Evolutionary conservation across 2,113 vertebrate species (phyloP).

Genomic region (Platysternon megacephalum): DNA sequence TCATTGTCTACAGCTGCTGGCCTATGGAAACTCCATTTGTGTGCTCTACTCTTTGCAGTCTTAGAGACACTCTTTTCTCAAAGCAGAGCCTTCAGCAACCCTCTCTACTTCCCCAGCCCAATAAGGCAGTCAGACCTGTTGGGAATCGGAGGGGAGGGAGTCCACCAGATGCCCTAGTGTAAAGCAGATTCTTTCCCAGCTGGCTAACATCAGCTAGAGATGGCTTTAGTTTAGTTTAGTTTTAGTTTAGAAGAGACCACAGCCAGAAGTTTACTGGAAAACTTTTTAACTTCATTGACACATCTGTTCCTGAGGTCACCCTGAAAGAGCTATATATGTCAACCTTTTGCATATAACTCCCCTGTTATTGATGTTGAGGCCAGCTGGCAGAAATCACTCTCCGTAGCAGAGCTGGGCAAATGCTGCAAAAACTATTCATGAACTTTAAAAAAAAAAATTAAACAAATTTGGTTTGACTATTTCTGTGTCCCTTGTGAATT

Average conservation of each 20-base stretch:
- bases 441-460: slow-evolving; percentile 1
- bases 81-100: neutral
- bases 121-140: neutral
- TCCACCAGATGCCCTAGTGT: neutral
- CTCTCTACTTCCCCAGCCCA: neutral
- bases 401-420: slow-evolving; percentile 29
- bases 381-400: slow-evolving; percentile 37
- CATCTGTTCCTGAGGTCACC: neutral
- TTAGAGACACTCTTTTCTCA: neutral
- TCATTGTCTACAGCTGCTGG: neutral
- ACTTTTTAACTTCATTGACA: slow-evolving; percentile 49
- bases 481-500: slow-evolving; percentile 23
- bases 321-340: slow-evolving; percentile 15
- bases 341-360: slow-evolving; percentile 43
- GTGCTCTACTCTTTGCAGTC: neutral
- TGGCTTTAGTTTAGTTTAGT: neutral
- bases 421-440: slow-evolving; percentile 20
- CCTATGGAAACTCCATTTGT: neutral
- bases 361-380: slow-evolving; percentile 26
- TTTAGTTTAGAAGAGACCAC: slow-evolving; percentile 1
- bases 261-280: slow-evolving; percentile 38
- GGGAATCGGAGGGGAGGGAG: neutral
- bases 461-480: neutral
- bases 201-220: neutral
- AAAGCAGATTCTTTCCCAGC: neutral